Percentiles rank a stretch among this genome's conserved stretches.
Conservation (phyloP, 2,888 invertebrate species). For the Ophion ventricosus region DNA sequence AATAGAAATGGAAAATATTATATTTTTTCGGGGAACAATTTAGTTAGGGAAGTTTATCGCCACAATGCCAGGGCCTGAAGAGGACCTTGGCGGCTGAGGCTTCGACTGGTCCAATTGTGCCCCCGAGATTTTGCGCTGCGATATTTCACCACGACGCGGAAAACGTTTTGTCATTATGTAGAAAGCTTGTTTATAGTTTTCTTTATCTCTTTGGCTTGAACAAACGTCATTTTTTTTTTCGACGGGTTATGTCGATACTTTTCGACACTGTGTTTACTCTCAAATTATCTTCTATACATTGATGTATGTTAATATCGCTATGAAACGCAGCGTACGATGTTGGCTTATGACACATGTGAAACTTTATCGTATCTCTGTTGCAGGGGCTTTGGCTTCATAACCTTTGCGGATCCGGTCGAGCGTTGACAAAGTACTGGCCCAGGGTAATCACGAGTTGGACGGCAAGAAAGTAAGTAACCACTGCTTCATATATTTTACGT, state of each 20-base stretch:
- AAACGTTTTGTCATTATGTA: not conserved
- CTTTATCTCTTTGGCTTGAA: not conserved
- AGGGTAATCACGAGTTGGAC: conserved; percentile 99
- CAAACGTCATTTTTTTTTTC: not conserved
- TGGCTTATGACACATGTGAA: conserved; percentile 35
- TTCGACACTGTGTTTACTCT: conserved; percentile 2
- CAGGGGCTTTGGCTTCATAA: conserved; percentile 99
- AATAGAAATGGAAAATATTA: too few species aligned
- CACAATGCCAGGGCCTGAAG: not conserved
- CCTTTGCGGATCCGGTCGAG: conserved; percentile 98
- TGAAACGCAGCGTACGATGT: not conserved
- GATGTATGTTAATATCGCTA: not conserved
- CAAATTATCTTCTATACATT: not conserved
- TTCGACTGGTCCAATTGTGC: not conserved
- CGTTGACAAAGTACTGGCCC: conserved; percentile 99
- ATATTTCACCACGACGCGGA: not conserved
- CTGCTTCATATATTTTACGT: conserved; percentile 46
- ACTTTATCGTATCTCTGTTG: conserved; percentile 81
- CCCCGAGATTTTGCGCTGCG: not conserved
- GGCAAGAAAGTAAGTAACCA: conserved; percentile 96
- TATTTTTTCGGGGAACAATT: too few species aligned
- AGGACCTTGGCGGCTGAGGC: not conserved
- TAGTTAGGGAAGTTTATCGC: too few species aligned
- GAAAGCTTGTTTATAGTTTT: not conserved
- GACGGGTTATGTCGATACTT: not conserved